Base-by-base conservation (phyloP, 2,888 invertebrate genomes). In the Artemia sinica region DNA sequence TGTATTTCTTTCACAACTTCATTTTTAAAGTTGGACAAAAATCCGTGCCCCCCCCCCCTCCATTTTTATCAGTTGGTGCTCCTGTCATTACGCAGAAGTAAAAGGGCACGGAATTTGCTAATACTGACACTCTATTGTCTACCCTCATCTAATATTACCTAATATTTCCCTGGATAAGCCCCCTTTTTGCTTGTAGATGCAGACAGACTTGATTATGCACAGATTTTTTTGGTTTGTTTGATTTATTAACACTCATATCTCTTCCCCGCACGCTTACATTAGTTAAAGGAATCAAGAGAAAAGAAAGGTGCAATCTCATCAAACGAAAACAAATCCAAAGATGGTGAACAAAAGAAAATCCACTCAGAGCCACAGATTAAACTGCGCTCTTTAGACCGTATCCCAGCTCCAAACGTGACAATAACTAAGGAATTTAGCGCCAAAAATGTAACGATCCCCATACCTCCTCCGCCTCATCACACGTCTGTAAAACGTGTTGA, bases 341-440 rank as follows among this genome's bases (percentile, higher is more conserved):
- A 28, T 10, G 63, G 28, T n/a, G 63, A 58, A 28, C 63, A 2
- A 9, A 58, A 58, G 11, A 58, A 58, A 58, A 8, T 28, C 28
- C 63, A n/a, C 11, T 18, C 63, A n/a, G 63, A 58, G 63, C 11
- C 63, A 58, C 63, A 10, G 8, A 58, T 58, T n/a, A 58, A 10
- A 28, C 9, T 58, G 28, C 63, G 63, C 10, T 58, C 63, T 28
- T 28, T 58, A 18, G 63, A 58, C 9, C 63, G 63, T 28, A 58
- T 58, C n/a, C 63, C 63, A 9, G 63, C 63, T 28, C 63, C 63
- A 18, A 58, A 58, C 10, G 63, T 58, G 8, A 58, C 63, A 58
- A 58, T 58, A 58, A 58, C 63, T 58, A 58, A 58, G 28, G 63
- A 58, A 58, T 58, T 58, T 3, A 58, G 63, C 28, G 63, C 63